These are phyloP conservation scores for Epinephelus fuscoguttatus DNA, from an alignment of 2,113 vertebrate species.

Conservation along the genomic window DNA sequence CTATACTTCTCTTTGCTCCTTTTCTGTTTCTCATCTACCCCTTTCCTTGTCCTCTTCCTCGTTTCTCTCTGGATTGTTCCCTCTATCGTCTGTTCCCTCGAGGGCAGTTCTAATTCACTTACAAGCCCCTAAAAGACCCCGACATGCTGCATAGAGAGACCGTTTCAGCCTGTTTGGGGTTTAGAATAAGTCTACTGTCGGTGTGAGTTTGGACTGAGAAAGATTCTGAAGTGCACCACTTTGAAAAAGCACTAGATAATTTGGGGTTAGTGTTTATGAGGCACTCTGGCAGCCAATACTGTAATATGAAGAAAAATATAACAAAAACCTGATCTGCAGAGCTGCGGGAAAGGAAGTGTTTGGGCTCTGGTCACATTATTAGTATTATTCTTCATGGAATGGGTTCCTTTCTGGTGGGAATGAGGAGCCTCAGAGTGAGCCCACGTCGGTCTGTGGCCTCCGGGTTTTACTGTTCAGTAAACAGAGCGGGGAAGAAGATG, in stretches of 20 bases:
- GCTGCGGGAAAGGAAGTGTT: conserved; percentile 71
- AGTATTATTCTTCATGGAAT: conserved; percentile 68
- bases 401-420: conserved; percentile 68
- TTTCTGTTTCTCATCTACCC: conserved; percentile 22
- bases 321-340: conserved; percentile 63
- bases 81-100: background rate
- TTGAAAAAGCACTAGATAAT: conserved; percentile 52
- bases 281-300: conserved; percentile 39
- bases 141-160: conserved; percentile 1
- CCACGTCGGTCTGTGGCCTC: conserved; percentile 70
- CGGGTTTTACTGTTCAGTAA: conserved; percentile 74
- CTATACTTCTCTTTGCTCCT: conserved; percentile 15
- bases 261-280: conserved; percentile 58
- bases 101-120: conserved; percentile 56
- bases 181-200: conserved; percentile 39
- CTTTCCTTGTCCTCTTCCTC: background rate
- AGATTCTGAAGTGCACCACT: conserved; percentile 41
- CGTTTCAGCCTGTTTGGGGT: conserved; percentile 32
- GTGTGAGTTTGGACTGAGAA: conserved; percentile 37
- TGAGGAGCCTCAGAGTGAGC: conserved; percentile 43
- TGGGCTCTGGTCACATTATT: conserved; percentile 63
- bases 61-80: conserved; percentile 7
- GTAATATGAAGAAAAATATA: conserved; percentile 70
- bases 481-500: conserved; percentile 73
- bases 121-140: conserved; percentile 48